Evolutionary conservation across 2,113 vertebrate genomes (phyloP).

Genomic region (Chaetodon trifascialis): DNA sequence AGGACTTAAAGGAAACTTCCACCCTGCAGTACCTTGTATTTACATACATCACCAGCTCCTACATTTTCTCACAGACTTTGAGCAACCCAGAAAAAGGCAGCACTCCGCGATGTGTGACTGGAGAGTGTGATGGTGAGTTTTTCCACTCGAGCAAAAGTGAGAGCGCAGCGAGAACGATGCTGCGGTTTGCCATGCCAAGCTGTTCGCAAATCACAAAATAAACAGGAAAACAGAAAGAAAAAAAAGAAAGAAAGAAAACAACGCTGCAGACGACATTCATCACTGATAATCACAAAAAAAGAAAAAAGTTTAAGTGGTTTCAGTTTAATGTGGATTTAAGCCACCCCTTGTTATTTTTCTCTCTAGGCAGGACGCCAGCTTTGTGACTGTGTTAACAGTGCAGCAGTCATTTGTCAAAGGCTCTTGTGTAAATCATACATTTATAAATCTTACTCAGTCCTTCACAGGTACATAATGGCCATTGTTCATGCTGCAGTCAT

Average conservation of each 20-base stretch:
- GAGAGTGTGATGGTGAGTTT: constrained; percentile 38
- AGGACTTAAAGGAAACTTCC: constrained; percentile 4
- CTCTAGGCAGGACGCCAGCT: constrained; percentile 9
- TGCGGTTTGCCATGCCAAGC: constrained; percentile 23
- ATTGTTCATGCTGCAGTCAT: constrained; percentile 37
- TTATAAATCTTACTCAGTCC: constrained; percentile 35
- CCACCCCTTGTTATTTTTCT: constrained; percentile 18
- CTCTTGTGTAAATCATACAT: constrained; percentile 35
- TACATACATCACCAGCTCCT: background rate
- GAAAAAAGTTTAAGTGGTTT: background rate
- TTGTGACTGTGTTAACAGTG: constrained; percentile 29
- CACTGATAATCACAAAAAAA: background rate
- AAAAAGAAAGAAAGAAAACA: no score
- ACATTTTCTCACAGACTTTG: constrained; percentile 5
- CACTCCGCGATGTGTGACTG: background rate
- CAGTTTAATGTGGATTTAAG: constrained; percentile 4
- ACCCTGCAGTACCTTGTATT: background rate
- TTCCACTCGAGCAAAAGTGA: constrained; percentile 41
- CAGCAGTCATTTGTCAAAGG: constrained; percentile 38
- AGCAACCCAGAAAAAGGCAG: background rate
- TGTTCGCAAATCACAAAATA: constrained; percentile 27
- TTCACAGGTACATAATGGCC: constrained; percentile 35
- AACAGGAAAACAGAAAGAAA: constrained; percentile 2
- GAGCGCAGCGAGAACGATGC: background rate
- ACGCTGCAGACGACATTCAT: background rate